Evolutionary conservation across 1,140 invertebrate species (phyloP), one percentile per base, ranked within the genome.

Genomic region (Hydropsyche tenuis): DNA sequence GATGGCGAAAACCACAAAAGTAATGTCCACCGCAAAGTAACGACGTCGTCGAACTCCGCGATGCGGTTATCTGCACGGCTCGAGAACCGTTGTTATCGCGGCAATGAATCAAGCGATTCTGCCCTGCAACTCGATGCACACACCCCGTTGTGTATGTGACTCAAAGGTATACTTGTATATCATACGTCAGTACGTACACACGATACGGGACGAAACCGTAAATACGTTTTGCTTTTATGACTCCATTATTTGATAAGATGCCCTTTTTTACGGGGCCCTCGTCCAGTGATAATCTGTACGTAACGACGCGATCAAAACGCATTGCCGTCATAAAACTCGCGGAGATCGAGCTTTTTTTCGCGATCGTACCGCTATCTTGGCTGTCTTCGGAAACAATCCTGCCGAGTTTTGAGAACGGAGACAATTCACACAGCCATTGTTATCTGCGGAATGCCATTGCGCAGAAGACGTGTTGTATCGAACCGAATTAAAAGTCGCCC

Each of bases 91-190:
- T 27, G 68, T 70, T 70, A 70, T 70, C 68, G 46, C 16, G 48
- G 68, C 46, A 70, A 70, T 70, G 68, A 70, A 70, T 70, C 68
- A 70, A 70, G 68, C 16, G 66, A n/a, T n/a, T 66, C 64, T 42
- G 46, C 46, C 3, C 14, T n/a, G 25, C 65, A 14, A 16, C 68
- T 70, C 48, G 9, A 12, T 37, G 30, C 30, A 37, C 30, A 37
- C 30, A 37, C 3, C 30, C 30, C 30, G 30, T 37, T 37, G 30
- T 37, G 12, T 7, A 48, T 48, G 16, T 14, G 14, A 48, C 16
- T 3, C 45, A 14, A 16, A 48, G 16, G 16, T 14, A 16, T 14
- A 48, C n/a, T n/a, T n/a, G n/a, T n/a, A n/a, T n/a, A n/a, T 7
- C 45, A 48, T 48, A 48, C 16, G 45, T 16, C 11, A n/a, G 20